A percentile compares a stretch with the other conserved stretches of the same genome.
These are phyloP conservation scores for Saturnia pavonia DNA, from an alignment of 2,888 invertebrate genomes.

Conservation along the genomic window DNA sequence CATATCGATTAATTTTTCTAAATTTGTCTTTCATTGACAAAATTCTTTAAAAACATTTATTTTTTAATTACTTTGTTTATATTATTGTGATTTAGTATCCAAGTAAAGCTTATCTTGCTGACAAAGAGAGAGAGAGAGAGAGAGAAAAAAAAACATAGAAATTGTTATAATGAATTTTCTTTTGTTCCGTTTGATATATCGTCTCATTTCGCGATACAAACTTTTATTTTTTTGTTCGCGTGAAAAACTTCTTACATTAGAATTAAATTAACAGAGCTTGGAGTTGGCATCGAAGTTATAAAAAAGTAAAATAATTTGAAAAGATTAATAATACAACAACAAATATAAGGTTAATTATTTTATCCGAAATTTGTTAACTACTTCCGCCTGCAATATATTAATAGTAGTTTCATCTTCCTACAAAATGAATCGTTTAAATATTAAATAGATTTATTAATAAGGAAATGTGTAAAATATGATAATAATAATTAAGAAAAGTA, in stretches of 20 bases:
- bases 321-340: background rate
- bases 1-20: no score
- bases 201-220: slow-evolving; percentile 23
- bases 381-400: no score
- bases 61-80: no score
- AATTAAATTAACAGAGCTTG: slow-evolving; percentile 21
- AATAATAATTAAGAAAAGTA: no score
- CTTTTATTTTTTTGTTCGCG: slow-evolving; percentile 10
- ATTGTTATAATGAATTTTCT: slow-evolving; percentile 13
- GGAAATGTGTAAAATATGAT: no score
- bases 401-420: no score
- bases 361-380: no score
- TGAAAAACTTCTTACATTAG: slow-evolving; percentile 14
- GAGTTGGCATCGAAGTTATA: slow-evolving; percentile 1
- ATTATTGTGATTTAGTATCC: background rate
- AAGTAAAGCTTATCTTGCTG: background rate
- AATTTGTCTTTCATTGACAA: no score
- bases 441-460: no score
- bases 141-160: background rate
- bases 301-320: background rate
- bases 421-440: no score
- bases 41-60: no score
- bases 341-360: no score
- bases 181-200: slow-evolving; percentile 23
- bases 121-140: background rate